phyloP scores from a whole-genome alignment of 1,140 invertebrate genomes.

The Theocolax elegans region DNA sequence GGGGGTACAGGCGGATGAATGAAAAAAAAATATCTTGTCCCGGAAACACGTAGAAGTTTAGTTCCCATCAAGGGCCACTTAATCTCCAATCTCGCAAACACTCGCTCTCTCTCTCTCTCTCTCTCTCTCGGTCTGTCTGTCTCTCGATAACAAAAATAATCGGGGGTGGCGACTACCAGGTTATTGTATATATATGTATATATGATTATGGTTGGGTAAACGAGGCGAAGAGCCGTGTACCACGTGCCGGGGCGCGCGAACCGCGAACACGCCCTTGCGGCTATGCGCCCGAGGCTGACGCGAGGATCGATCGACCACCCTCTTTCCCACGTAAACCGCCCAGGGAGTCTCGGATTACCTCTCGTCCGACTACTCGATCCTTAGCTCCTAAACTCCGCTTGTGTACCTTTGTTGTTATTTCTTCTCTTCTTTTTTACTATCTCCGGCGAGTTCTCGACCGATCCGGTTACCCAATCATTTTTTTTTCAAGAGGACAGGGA shows the following conservation, averaged over 20 bases:
- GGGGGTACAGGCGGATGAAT: too few species aligned
- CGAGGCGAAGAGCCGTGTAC: conserved; percentile 55
- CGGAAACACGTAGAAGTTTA: conserved; percentile 46
- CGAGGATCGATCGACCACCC: conserved; percentile 42
- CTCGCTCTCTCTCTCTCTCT: not conserved
- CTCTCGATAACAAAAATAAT: too few species aligned
- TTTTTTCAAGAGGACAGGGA: too few species aligned
- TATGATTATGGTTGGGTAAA: not conserved
- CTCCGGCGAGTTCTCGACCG: too few species aligned
- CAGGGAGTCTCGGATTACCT: conserved; percentile 7
- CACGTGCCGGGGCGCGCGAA: conserved; percentile 42
- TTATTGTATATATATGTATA: too few species aligned
- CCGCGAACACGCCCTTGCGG: conserved; percentile 55
- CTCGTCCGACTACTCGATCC: not conserved
- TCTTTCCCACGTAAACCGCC: conserved; percentile 57
- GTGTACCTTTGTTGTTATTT: too few species aligned
- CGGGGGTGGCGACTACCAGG: too few species aligned
- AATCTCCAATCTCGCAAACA: conserved; percentile 56
- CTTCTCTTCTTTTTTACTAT: too few species aligned
- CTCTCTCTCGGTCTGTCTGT: not conserved
- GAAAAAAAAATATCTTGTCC: too few species aligned
- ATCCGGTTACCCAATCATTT: too few species aligned
- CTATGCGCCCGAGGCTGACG: conserved; percentile 7
- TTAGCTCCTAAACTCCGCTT: too few species aligned
- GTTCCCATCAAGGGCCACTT: conserved; percentile 65